phyloP scores from a whole-genome alignment of 2,113 vertebrate genomes.

The Dissostichus mawsoni region DNA sequence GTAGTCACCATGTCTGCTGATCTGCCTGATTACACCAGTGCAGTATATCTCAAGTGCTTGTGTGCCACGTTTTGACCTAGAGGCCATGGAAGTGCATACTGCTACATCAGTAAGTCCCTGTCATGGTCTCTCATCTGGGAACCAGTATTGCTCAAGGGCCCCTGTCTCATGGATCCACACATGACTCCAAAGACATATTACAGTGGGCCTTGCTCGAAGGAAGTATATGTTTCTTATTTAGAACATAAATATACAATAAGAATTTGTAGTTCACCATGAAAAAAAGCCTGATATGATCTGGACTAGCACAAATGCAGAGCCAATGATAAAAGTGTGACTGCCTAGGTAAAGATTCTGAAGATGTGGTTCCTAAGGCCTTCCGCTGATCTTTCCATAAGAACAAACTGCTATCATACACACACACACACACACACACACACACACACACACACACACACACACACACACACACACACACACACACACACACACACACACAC shows the following conservation, averaged over 20 bases:
- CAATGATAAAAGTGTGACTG: constrained; percentile 44
- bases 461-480: background rate
- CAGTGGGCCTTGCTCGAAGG: background rate
- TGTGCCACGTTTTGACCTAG: background rate
- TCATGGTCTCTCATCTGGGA: background rate
- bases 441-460: no score
- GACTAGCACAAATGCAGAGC: background rate
- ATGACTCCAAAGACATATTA: constrained; percentile 24
- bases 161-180: constrained; percentile 24
- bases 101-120: background rate
- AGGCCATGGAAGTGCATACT: no score
- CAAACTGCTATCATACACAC: background rate
- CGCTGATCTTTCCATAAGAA: constrained; percentile 7
- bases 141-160: background rate
- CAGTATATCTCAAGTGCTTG: background rate
- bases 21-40: background rate
- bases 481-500: background rate
- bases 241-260: background rate
- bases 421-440: no score
- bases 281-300: background rate
- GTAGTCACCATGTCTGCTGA: background rate
- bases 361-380: background rate
- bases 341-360: background rate
- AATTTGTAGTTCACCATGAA: background rate
- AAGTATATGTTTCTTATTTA: background rate